Evolutionary conservation across 2,888 invertebrate species (phyloP).

Genomic region (Leptinotarsa tumamoca): DNA sequence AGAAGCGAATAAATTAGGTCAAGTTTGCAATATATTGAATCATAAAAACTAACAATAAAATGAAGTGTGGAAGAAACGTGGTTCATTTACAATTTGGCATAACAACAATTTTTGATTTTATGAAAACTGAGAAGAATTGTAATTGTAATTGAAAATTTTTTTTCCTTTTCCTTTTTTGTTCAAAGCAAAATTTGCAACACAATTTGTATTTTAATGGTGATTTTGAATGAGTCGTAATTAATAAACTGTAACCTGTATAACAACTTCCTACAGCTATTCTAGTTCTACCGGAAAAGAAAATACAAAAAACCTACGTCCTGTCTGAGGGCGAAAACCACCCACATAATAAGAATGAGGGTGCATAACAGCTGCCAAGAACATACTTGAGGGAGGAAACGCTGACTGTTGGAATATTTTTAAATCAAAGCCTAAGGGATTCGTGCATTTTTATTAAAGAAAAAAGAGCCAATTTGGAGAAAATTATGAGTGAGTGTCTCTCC

Average conservation of each 20-base stretch:
- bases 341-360: conserved; percentile 30
- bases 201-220: no score
- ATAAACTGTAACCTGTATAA: not conserved
- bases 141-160: no score
- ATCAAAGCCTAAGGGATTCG: conserved; percentile 27
- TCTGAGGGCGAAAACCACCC: conserved; percentile 16
- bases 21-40: no score
- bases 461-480: conserved; percentile 24
- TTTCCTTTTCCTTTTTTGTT: no score
- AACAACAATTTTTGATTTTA: no score
- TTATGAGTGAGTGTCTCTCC: conserved; percentile 22
- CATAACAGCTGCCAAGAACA: conserved; percentile 33
- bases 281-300: not conserved
- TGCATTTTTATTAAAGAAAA: conserved; percentile 30
- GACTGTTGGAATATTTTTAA: conserved; percentile 27
- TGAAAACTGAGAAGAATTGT: no score
- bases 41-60: no score
- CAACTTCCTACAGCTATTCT: not conserved
- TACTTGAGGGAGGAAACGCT: conserved; percentile 25
- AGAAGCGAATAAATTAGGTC: no score
- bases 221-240: not conserved
- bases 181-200: no score
- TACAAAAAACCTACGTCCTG: conserved; percentile 22
- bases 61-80: no score
- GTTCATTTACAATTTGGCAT: no score